These are phyloP conservation scores for Limnephilus rhombicus DNA, from an alignment of 2,888 invertebrate species.

Conservation along the genomic window DNA sequence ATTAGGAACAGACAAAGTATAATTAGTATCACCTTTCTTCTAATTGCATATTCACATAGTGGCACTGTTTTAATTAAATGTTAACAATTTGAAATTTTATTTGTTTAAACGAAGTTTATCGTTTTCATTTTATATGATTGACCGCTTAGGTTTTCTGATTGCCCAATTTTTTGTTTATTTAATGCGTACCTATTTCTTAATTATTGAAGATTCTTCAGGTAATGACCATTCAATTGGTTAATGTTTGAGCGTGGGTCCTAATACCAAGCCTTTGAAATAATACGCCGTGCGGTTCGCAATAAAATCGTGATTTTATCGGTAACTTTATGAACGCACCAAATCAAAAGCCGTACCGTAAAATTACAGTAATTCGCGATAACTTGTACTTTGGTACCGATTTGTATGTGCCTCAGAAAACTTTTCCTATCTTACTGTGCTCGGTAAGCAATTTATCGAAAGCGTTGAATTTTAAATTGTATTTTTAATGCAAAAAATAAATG, in stretches of 20 bases:
- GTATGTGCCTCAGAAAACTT: neutral
- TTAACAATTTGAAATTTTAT: no score
- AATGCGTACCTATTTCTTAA: neutral
- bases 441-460: neutral
- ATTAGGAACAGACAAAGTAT: no score
- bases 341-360: constrained; percentile 37
- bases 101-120: no score
- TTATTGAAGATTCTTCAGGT: neutral
- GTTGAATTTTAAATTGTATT: neutral
- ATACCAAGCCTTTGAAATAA: constrained; percentile 7
- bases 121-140: no score
- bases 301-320: constrained; percentile 35
- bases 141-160: neutral
- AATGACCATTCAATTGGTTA: neutral
- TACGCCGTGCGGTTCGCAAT: constrained; percentile 13
- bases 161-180: neutral
- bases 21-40: neutral
- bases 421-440: neutral
- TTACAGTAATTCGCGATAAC: neutral
- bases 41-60: no score
- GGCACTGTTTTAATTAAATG: no score
- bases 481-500: neutral
- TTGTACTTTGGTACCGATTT: neutral
- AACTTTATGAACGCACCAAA: constrained; percentile 27
- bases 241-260: neutral